Percentiles rank a stretch among this genome's conserved stretches.
These are phyloP conservation scores for Tenthredo mesomela DNA, from an alignment of 2,888 invertebrate genomes.

Conservation along the genomic window DNA sequence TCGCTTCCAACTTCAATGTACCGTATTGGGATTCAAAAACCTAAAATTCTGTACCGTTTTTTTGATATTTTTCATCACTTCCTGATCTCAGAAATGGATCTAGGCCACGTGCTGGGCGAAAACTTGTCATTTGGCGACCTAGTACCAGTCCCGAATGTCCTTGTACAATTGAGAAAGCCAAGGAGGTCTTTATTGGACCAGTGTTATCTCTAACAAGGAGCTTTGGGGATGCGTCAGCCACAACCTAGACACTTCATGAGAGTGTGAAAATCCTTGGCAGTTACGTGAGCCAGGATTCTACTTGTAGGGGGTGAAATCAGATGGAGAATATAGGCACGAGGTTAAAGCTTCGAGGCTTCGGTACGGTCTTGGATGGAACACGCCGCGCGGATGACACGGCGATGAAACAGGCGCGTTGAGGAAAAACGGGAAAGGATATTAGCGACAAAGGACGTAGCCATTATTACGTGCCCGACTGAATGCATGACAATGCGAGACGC, in stretches of 20 bases:
- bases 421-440: slow-evolving; percentile 57
- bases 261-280: slow-evolving; percentile 35
- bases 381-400: not conserved
- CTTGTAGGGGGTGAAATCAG: not conserved
- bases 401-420: not conserved
- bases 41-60: not conserved
- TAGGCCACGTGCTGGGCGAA: not conserved
- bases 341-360: not conserved
- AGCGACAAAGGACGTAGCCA: slow-evolving; percentile 68
- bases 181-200: slow-evolving; percentile 28
- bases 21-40: not conserved
- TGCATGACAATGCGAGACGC: slow-evolving; percentile 69
- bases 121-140: not conserved
- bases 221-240: slow-evolving; percentile 11
- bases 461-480: slow-evolving; percentile 68
- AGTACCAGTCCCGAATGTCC: not conserved
- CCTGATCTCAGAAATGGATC: not conserved
- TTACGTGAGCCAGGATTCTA: not conserved
- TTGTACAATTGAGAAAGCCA: not conserved
- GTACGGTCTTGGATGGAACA: not conserved
- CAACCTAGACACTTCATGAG: slow-evolving; percentile 35
- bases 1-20: not conserved
- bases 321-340: not conserved
- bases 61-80: not conserved
- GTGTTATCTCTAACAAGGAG: slow-evolving; percentile 29